Conservation (phyloP, 2,113 vertebrate genomes). For the Gambusia holbrooki region DNA sequence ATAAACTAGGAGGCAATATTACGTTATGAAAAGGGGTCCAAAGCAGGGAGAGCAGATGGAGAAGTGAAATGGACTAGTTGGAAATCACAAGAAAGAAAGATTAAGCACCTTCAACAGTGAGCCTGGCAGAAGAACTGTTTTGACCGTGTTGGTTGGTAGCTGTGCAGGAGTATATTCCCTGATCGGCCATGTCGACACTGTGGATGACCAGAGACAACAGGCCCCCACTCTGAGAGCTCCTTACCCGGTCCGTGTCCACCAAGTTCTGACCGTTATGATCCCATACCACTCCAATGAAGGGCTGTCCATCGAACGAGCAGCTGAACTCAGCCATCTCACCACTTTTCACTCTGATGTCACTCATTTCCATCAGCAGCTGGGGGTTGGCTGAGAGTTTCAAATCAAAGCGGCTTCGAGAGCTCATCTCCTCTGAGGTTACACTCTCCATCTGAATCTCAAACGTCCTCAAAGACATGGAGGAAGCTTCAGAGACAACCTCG, state of each 20-base stretch:
- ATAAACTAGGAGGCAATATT: constrained; percentile 58
- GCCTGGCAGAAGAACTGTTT: constrained; percentile 83
- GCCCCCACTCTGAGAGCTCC: constrained; percentile 77
- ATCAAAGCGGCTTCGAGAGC: constrained; percentile 23
- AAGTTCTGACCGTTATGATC: constrained; percentile 80
- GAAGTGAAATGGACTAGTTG: constrained; percentile 77
- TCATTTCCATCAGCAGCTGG: constrained; percentile 81
- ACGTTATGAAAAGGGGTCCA: constrained; percentile 41
- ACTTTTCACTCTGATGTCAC: constrained; percentile 79
- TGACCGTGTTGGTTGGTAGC: constrained; percentile 80
- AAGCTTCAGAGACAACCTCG: constrained; percentile 80
- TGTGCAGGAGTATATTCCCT: constrained; percentile 86
- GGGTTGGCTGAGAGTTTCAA: constrained; percentile 56
- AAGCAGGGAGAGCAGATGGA: constrained; percentile 67
- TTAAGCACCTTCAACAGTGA: constrained; percentile 90
- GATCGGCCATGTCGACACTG: constrained; percentile 79
- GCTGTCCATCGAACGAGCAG: constrained; percentile 83
- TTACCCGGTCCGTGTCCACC: constrained; percentile 79
- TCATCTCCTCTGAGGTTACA: constrained; percentile 20
- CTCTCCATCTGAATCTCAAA: constrained; percentile 57
- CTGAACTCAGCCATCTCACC: constrained; percentile 83
- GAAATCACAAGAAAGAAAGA: constrained; percentile 77
- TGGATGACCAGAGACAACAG: constrained; percentile 81
- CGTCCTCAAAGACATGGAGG: constrained; percentile 66
- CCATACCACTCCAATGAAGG: constrained; percentile 81